These are phyloP conservation scores for Sylvietta virens DNA, from an alignment of 2,113 vertebrate species.

Conservation along the genomic window DNA sequence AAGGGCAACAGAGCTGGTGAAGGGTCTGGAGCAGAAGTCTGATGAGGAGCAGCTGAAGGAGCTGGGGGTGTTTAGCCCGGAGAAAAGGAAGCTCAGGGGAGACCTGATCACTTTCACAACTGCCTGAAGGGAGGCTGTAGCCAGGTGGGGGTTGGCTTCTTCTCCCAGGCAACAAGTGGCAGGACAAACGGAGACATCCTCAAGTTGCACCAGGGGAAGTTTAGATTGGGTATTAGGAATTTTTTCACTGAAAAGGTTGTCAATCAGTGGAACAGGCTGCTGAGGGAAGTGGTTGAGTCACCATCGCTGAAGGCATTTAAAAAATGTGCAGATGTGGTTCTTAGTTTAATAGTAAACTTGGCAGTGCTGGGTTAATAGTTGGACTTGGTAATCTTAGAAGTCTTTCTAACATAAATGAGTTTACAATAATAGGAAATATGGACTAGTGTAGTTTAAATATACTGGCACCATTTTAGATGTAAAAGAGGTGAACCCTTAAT, in stretches of 20 bases:
- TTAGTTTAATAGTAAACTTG: neutral
- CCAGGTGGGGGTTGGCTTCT: neutral
- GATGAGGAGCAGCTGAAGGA: neutral
- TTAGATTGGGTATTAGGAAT: neutral
- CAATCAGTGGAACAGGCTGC: neutral
- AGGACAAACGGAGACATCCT: neutral
- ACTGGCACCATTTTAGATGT: neutral
- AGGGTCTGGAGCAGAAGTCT: neutral
- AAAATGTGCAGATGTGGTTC: neutral
- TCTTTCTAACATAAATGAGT: neutral
- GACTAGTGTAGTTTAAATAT: neutral
- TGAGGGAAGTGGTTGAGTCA: neutral
- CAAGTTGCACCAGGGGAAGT: neutral
- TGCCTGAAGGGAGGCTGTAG: neutral
- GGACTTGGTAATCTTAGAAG: neutral
- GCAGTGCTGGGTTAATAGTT: neutral
- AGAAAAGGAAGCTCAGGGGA: neutral
- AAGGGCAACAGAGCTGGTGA: neutral
- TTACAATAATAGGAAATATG: neutral
- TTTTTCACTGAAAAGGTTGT: neutral
- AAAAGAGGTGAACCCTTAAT: neutral
- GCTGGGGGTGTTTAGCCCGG: neutral
- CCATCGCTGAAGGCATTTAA: neutral
- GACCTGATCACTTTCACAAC: accelerated
- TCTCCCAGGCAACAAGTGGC: neutral